Base-by-base conservation (phyloP, 2,113 vertebrate genomes). In the Ornithorhynchus anatinus region DNA sequence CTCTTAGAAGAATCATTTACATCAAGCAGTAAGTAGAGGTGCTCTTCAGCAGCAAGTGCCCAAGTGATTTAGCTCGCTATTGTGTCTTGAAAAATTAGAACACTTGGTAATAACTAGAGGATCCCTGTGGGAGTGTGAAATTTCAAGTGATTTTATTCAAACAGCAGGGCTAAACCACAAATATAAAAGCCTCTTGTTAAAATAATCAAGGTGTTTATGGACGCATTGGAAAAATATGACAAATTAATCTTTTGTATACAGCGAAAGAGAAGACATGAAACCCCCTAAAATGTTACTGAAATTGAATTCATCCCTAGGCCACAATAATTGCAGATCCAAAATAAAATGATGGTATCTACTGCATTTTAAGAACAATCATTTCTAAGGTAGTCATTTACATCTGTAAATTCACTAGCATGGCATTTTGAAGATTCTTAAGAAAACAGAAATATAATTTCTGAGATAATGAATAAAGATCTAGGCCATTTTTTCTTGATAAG, bases 11-110 rank as follows among this genome's bases (percentile, higher is more conserved):
- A 47, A 57, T 75, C 47, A 44, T 72, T 84, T 63, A 48, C 54
- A 56, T 74, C 56, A 69, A 10, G 54, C 64, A 72, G 48, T 36
- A 84, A 81, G 62, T 39, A 60, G 27, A n/a, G 74, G 60, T 50
- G 35, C 23, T 75, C 53, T 61, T 57, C 33, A 53, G 9, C 22
- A 69, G 31, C 77, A 50, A 59, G 60, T 68, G 25, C 52, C 59
- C 29, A 52, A 82, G 75, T 57, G 31, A 37, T 12, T 67, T 54
- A 36, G 60, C 37, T 59, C 33, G 33, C 58, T 68, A 39, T 20
- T 15, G 39, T 52, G 42, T 16, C 20, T 22, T 59, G 11, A 42
- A 77, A 31, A 71, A 3, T 22, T 39, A 17, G 11, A 69, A 47
- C 10, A 23, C 51, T 59, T 68, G 27, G 54, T 42, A 61, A 25